Conservation (phyloP, 2,113 vertebrate species). For the Phyllopteryx taeniolatus region DNA sequence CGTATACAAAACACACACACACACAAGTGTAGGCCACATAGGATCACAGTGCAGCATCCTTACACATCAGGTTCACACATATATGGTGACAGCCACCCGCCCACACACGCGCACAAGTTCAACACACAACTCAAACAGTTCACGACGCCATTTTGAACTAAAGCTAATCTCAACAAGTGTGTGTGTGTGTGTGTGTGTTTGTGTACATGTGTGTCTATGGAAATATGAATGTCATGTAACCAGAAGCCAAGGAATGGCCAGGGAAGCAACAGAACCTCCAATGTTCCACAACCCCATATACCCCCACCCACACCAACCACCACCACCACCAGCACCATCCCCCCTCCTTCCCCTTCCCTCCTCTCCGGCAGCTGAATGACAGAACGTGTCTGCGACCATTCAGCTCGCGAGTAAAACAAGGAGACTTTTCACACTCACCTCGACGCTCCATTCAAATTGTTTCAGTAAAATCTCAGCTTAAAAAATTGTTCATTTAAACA, state of each 20-base stretch:
- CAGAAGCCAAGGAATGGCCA: constrained; percentile 8
- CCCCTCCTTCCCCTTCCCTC: not conserved
- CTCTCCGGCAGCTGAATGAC: constrained; percentile 5
- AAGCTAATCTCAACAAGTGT: not conserved
- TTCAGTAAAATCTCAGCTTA: not conserved
- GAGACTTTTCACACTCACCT: constrained; percentile 4
- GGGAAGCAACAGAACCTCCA: constrained; percentile 52
- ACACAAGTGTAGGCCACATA: not conserved
- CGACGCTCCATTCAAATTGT: not conserved
- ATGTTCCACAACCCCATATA: constrained; percentile 34
- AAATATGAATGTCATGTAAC: constrained; percentile 22
- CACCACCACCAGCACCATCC: constrained; percentile 4
- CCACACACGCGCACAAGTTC: not conserved
- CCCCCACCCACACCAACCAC: not conserved
- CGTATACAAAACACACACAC: not conserved
- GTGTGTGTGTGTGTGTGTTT: not conserved
- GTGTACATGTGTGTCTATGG: not conserved
- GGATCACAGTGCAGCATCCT: constrained; percentile 18
- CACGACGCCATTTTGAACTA: not conserved
- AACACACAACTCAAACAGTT: not conserved
- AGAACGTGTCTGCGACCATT: constrained; percentile 1
- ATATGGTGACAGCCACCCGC: constrained; percentile 13
- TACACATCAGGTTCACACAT: constrained; percentile 26
- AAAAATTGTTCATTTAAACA: not conserved
- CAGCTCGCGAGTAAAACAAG: not conserved